phyloP scores from a whole-genome alignment of 2,797 vertebrate species.

The Falco columbarius region DNA sequence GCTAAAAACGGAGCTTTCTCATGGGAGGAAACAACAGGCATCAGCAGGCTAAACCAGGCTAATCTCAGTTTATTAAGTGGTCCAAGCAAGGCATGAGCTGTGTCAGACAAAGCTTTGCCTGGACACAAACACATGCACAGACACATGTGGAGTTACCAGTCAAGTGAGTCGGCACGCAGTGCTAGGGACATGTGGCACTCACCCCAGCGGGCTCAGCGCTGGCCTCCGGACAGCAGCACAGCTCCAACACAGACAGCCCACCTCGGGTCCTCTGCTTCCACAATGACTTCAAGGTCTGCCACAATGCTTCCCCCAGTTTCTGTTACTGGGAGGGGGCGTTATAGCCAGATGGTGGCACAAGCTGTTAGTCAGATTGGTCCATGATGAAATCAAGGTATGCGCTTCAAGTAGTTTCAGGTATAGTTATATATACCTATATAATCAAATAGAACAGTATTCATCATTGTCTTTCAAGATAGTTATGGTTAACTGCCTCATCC shows the following conservation, averaged over 20 bases:
- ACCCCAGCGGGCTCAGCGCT: accelerated
- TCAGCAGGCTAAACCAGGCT: background rate
- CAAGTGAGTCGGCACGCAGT: background rate
- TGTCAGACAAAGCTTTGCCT: background rate
- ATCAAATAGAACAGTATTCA: background rate
- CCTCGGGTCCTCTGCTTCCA: background rate
- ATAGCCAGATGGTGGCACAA: background rate
- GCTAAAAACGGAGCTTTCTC: background rate
- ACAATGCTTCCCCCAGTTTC: background rate
- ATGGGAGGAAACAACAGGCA: background rate
- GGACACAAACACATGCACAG: background rate
- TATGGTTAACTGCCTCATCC: background rate
- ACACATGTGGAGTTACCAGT: background rate
- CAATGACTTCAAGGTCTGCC: background rate
- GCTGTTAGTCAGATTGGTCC: background rate
- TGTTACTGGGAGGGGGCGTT: background rate
- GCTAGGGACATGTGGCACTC: background rate
- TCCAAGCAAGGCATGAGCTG: background rate
- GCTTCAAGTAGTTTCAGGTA: background rate
- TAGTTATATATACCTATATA: background rate
- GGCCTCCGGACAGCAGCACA: background rate
- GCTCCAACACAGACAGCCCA: background rate
- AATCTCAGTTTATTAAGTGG: background rate
- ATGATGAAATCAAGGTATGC: background rate
- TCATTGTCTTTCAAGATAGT: background rate